phyloP scores from a whole-genome alignment of 2,113 vertebrate genomes.

The Lichenostomus cassidix region DNA sequence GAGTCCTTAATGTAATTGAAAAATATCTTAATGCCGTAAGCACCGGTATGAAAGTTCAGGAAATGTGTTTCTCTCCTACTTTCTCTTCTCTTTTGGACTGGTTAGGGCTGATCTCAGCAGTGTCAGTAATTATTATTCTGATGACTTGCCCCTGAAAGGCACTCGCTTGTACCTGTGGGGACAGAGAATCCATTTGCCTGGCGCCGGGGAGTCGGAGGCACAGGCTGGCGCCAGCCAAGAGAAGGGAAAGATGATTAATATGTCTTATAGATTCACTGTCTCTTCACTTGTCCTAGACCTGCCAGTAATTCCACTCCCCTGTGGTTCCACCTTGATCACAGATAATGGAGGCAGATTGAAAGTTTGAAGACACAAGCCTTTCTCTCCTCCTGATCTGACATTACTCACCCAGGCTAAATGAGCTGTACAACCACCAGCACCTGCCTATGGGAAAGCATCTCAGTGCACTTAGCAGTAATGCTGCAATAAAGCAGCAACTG shows the following conservation, averaged over 20 bases:
- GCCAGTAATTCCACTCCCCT: constrained; percentile 76
- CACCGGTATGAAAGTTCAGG: constrained; percentile 24
- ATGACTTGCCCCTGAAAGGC: constrained; percentile 78
- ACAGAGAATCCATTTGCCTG: constrained; percentile 80
- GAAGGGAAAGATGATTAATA: constrained; percentile 82
- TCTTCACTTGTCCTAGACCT: constrained; percentile 78
- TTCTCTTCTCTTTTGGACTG: constrained; percentile 59
- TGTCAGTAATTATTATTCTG: constrained; percentile 80
- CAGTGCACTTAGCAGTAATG: constrained; percentile 69
- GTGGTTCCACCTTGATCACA: constrained; percentile 79
- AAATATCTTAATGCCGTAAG: constrained; percentile 3
- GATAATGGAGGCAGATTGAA: constrained; percentile 81
- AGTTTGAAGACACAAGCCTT: constrained; percentile 78
- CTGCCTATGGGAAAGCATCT: constrained; percentile 71
- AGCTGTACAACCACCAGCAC: constrained; percentile 71
- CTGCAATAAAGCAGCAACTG: constrained; percentile 72
- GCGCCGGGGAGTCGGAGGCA: constrained; percentile 74
- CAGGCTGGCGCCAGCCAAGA: constrained; percentile 82
- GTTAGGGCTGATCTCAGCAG: constrained; percentile 73
- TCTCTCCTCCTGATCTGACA: constrained; percentile 76
- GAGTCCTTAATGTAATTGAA: constrained; percentile 24
- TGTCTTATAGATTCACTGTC: constrained; percentile 79
- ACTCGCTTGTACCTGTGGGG: constrained; percentile 74
- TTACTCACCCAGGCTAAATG: constrained; percentile 80
- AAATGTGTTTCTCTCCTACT: constrained; percentile 38